phyloP scores from a whole-genome alignment of 1,140 invertebrate species.

The Colletes gigas region DNA sequence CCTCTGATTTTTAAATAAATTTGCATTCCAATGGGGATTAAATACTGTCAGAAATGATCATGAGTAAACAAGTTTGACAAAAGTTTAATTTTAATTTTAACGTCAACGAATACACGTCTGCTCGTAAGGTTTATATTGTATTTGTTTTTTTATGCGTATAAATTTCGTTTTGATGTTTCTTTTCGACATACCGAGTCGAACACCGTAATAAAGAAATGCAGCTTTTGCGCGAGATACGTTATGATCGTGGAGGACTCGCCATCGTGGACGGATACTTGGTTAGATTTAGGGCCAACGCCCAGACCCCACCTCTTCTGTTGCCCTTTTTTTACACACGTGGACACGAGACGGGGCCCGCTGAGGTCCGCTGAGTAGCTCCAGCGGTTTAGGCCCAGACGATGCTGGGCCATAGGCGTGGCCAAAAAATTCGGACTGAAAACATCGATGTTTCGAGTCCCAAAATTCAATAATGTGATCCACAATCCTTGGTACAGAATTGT shows the following conservation, averaged over 20 bases:
- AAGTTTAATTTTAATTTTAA: too few species aligned
- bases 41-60: too few species aligned
- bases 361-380: constrained; percentile 40
- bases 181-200: neutral
- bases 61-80: too few species aligned
- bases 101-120: too few species aligned
- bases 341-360: constrained; percentile 50
- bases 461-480: neutral
- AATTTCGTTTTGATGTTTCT: too few species aligned
- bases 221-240: constrained; percentile 37
- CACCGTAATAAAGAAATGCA: constrained; percentile 13
- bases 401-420: constrained; percentile 58
- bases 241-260: constrained; percentile 23
- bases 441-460: neutral
- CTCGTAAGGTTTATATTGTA: too few species aligned
- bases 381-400: constrained; percentile 55
- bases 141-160: too few species aligned
- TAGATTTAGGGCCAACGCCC: constrained; percentile 69
- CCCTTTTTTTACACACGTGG: constrained; percentile 56
- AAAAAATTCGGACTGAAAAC: constrained; percentile 38
- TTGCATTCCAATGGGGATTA: too few species aligned
- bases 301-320: constrained; percentile 34
- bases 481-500: neutral
- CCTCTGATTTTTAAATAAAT: too few species aligned
- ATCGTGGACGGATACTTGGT: constrained; percentile 55